Evolutionary conservation across 2,113 vertebrate species (phyloP).

Genomic region (Bubalus kerabau): DNA sequence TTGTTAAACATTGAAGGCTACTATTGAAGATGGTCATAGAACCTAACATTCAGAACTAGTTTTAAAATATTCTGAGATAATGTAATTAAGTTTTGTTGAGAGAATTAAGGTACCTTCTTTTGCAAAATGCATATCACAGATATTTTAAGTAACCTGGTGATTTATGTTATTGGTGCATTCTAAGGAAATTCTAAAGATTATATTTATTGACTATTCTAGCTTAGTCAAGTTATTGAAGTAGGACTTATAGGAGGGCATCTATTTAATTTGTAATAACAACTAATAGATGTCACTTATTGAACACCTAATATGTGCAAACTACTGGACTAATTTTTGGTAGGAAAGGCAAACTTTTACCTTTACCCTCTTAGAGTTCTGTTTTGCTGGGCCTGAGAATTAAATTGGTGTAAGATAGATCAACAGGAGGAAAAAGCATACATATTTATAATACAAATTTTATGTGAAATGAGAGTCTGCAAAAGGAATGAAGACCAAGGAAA

Average conservation of each 20-base stretch:
- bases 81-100: conserved; percentile 17
- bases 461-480: background rate
- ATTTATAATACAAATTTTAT: background rate
- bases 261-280: conserved; percentile 32
- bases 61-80: conserved; percentile 16
- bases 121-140: conserved; percentile 4
- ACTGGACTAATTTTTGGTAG: background rate
- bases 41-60: background rate
- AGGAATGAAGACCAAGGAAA: background rate
- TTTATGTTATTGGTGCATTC: conserved; percentile 19
- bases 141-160: conserved; percentile 27
- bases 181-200: background rate
- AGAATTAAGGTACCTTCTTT: background rate
- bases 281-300: conserved; percentile 5
- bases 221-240: conserved; percentile 5
- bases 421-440: background rate
- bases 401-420: background rate
- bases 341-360: background rate
- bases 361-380: background rate
- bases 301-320: background rate
- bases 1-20: conserved; percentile 20
- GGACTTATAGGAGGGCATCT: background rate
- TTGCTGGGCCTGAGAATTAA: background rate
- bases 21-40: conserved; percentile 26
- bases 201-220: background rate